Evolutionary conservation across 1,140 invertebrate species (phyloP).

Genomic region (Drosophila busckii): DNA sequence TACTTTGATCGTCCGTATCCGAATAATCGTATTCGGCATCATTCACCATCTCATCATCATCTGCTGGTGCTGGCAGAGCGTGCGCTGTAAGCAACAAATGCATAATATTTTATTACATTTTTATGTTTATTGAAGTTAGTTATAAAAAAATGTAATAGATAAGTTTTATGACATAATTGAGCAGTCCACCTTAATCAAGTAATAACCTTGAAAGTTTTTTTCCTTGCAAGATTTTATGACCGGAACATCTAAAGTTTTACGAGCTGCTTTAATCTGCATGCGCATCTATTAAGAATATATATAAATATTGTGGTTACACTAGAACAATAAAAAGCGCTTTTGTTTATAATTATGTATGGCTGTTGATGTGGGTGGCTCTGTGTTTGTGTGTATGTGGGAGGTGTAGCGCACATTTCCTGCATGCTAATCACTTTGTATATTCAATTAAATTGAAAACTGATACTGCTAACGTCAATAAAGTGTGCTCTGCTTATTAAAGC

Average conservation of each 20-base stretch:
- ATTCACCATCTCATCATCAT: slow-evolving; percentile 29
- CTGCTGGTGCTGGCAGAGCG: slow-evolving; percentile 7
- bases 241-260: slow-evolving; percentile 14
- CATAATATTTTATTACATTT: no score
- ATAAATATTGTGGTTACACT: slow-evolving; percentile 20
- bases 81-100: slow-evolving; percentile 33
- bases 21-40: slow-evolving; percentile 46
- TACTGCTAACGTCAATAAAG: no score
- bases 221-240: slow-evolving; percentile 24
- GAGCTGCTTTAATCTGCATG: background rate
- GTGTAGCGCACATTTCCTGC: slow-evolving; percentile 46
- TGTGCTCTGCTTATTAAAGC: no score
- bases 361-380: background rate
- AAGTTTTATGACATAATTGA: no score
- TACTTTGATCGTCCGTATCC: slow-evolving; percentile 23
- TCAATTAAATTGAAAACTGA: slow-evolving; percentile 58
- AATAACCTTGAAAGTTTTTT: background rate
- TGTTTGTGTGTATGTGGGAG: slow-evolving; percentile 3
- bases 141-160: no score
- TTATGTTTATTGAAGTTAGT: no score
- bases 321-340: background rate
- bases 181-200: no score
- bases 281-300: slow-evolving; percentile 2
- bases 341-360: slow-evolving; percentile 6
- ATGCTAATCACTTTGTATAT: slow-evolving; percentile 39